These are phyloP conservation scores for Apis laboriosa DNA, from an alignment of 1,140 invertebrate genomes.

Conservation along the genomic window DNA sequence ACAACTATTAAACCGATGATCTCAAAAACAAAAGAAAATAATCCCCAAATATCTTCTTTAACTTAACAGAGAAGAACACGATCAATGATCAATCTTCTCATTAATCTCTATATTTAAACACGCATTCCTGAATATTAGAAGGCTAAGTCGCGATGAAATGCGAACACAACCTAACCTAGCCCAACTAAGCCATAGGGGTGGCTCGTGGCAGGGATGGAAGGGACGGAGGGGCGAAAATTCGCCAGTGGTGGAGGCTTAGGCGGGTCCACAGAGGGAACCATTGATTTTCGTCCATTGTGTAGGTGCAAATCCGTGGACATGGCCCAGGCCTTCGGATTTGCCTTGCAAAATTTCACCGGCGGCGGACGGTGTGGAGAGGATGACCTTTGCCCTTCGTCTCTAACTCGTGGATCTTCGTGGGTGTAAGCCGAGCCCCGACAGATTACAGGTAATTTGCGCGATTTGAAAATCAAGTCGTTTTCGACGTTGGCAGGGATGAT, in stretches of 20 bases:
- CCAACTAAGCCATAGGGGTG: conserved; percentile 39
- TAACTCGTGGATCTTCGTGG: background rate
- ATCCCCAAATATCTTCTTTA: background rate
- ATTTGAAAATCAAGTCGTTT: conserved; percentile 23
- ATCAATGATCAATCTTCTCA: background rate
- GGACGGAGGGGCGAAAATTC: background rate
- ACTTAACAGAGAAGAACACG: too few relatives aligned
- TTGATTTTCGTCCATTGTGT: conserved; percentile 60
- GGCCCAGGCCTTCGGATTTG: conserved; percentile 30
- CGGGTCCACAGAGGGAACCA: conserved; percentile 25
- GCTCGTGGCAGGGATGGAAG: conserved; percentile 9
- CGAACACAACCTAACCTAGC: conserved; percentile 53
- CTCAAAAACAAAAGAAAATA: background rate
- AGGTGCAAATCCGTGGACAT: conserved; percentile 45
- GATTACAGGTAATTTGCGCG: conserved; percentile 17
- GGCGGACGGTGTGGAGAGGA: background rate
- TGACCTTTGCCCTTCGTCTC: background rate
- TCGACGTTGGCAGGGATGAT: too few relatives aligned
- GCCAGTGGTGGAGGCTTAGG: conserved; percentile 15
- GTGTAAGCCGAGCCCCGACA: background rate
- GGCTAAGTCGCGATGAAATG: background rate
- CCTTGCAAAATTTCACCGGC: conserved; percentile 29
- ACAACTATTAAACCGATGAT: too few relatives aligned
- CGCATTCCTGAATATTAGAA: conserved; percentile 3
- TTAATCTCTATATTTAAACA: background rate